phyloP scores from a whole-genome alignment of 2,888 invertebrate species.

The Sabatieria punctata region DNA sequence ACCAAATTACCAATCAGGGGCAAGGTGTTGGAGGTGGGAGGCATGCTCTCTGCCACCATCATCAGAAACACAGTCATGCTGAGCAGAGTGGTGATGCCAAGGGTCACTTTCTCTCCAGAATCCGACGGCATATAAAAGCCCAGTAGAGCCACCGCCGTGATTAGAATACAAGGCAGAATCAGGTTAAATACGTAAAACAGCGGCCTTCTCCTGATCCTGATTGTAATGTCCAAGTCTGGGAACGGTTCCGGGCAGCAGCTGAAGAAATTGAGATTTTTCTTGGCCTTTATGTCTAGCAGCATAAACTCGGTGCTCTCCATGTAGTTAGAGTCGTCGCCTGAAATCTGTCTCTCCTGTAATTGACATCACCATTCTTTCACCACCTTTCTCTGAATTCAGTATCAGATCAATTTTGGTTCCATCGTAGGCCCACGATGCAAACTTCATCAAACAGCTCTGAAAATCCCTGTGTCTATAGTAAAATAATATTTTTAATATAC shows the following conservation, averaged over 20 bases:
- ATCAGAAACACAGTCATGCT: conserved; percentile 74
- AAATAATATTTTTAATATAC: no score
- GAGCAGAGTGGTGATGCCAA: conserved; percentile 62
- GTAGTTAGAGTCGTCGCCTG: conserved; percentile 22
- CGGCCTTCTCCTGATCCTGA: conserved; percentile 54
- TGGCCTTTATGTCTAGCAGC: conserved; percentile 34
- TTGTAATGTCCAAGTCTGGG: conserved; percentile 64
- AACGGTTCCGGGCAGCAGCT: conserved; percentile 60
- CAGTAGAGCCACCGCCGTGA: conserved; percentile 65
- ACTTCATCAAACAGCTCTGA: conserved; percentile 45
- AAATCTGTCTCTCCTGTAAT: no score
- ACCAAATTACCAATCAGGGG: conserved; percentile 60
- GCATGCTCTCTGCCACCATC: conserved; percentile 66
- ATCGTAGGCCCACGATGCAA: conserved; percentile 75
- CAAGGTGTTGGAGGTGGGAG: conserved; percentile 61
- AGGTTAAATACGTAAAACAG: conserved; percentile 58
- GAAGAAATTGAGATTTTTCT: conserved; percentile 52
- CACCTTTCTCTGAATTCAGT: conserved; percentile 19
- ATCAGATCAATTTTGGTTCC: conserved; percentile 46
- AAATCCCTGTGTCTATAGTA: no score
- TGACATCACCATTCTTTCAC: no score
- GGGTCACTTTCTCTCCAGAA: conserved; percentile 67
- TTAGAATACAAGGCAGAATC: conserved; percentile 63
- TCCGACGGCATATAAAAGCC: conserved; percentile 75
- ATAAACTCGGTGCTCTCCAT: conserved; percentile 29